A percentile compares a stretch with the other conserved stretches of the same genome.
phyloP scores from a whole-genome alignment of 2,113 vertebrate species.

The Columba janthina region DNA sequence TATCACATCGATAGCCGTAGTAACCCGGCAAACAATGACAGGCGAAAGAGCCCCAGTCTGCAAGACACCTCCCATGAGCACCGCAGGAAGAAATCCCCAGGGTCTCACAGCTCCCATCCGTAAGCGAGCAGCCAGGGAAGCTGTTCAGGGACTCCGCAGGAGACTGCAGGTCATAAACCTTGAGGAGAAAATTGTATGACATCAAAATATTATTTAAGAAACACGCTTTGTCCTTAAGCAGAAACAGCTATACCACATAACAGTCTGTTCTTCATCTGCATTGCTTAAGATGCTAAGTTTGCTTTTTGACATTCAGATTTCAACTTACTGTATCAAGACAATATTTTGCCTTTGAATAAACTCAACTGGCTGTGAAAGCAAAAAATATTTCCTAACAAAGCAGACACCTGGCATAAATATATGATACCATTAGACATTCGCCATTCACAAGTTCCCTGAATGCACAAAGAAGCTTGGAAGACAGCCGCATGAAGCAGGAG shows the following conservation, averaged over 20 bases:
- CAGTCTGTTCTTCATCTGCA: not conserved
- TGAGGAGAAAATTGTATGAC: not conserved
- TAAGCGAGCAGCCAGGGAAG: constrained; percentile 83
- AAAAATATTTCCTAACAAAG: constrained; percentile 8
- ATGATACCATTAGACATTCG: not conserved
- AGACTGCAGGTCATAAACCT: constrained; percentile 84
- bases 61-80: constrained; percentile 79
- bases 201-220: not conserved
- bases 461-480: not conserved
- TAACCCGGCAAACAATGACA: constrained; percentile 86
- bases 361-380: not conserved
- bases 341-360: constrained; percentile 5
- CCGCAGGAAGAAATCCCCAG: constrained; percentile 84
- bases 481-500: not conserved
- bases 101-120: constrained; percentile 84
- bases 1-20: constrained; percentile 82
- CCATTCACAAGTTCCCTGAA: not conserved
- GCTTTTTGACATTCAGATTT: constrained; percentile 9
- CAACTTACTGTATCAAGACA: not conserved
- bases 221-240: not conserved
- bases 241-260: not conserved
- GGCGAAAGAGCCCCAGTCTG: constrained; percentile 84
- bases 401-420: constrained; percentile 1
- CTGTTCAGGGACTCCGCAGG: constrained; percentile 84
- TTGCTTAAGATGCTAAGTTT: not conserved